phyloP scores from a whole-genome alignment of 2,797 vertebrate species.

The Periophthalmus magnuspinnatus region DNA sequence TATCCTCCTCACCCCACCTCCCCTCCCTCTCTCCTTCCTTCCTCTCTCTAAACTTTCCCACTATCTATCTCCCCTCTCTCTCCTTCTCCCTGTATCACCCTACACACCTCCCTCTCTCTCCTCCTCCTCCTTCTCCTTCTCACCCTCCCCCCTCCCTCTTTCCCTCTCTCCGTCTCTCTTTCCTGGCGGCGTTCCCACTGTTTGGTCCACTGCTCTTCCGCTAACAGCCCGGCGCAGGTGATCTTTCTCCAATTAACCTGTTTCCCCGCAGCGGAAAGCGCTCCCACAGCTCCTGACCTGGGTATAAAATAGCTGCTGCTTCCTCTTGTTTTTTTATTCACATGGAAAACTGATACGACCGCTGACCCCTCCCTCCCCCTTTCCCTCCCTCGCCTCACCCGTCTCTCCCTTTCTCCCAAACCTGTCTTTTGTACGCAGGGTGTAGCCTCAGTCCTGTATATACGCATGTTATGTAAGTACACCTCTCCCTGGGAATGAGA shows the following conservation, averaged over 20 bases:
- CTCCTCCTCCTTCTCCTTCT: too few species aligned
- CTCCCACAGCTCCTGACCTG: constrained; percentile 59
- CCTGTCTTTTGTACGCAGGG: constrained; percentile 55
- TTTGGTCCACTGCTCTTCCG: constrained; percentile 46
- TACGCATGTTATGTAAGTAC: constrained; percentile 59
- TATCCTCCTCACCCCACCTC: too few species aligned
- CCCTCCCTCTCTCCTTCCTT: too few species aligned
- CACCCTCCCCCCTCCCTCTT: neutral
- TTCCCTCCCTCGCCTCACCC: constrained; percentile 38
- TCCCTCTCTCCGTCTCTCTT: constrained; percentile 4
- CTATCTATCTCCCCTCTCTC: too few species aligned
- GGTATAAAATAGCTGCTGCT: constrained; percentile 64
- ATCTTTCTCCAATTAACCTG: constrained; percentile 61
- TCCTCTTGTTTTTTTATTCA: constrained; percentile 60
- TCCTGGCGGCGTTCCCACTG: constrained; percentile 31
- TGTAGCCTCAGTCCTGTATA: constrained; percentile 52
- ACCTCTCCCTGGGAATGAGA: constrained; percentile 60
- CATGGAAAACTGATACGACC: constrained; percentile 61
- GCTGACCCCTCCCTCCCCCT: constrained; percentile 10
- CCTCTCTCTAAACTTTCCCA: too few species aligned
- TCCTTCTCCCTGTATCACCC: too few species aligned
- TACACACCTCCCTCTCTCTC: too few species aligned
- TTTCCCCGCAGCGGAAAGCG: constrained; percentile 30
- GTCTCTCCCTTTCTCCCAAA: constrained; percentile 33
- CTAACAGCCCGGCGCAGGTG: constrained; percentile 37